Conservation (phyloP, 2,113 vertebrate species). For the Sialia sialis region DNA sequence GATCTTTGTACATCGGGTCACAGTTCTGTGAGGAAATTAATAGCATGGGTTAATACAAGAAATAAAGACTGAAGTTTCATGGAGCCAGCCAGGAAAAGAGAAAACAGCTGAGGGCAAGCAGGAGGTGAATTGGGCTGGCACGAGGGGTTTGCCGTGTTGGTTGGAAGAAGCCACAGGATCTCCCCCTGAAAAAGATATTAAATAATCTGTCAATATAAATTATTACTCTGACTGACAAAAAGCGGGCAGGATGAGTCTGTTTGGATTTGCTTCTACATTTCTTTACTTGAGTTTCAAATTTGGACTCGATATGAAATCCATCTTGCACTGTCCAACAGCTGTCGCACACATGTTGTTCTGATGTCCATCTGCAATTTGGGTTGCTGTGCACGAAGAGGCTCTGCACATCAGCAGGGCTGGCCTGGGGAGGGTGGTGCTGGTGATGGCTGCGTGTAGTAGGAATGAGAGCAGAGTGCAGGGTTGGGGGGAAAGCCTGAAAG, state of each 20-base stretch:
- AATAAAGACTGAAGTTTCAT: not conserved
- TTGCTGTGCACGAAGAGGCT: not conserved
- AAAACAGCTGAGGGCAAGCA: not conserved
- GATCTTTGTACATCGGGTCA: not conserved
- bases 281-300: not conserved
- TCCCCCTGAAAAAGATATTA: not conserved
- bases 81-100: not conserved
- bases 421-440: not conserved
- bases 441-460: not conserved
- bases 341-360: not conserved
- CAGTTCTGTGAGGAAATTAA: not conserved
- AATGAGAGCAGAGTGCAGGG: not conserved
- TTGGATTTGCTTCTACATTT: not conserved
- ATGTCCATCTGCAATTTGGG: not conserved
- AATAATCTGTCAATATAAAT: not conserved
- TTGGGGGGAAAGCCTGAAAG: not conserved
- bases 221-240: not conserved
- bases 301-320: not conserved
- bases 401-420: not conserved
- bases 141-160: not conserved
- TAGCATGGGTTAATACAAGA: not conserved
- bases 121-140: not conserved
- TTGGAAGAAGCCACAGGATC: not conserved
- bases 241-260: not conserved
- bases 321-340: not conserved